Evolutionary conservation across 2,888 invertebrate genomes (phyloP), one percentile per base, ranked within the genome.

Genomic region (Xanthostigma xanthostigma): DNA sequence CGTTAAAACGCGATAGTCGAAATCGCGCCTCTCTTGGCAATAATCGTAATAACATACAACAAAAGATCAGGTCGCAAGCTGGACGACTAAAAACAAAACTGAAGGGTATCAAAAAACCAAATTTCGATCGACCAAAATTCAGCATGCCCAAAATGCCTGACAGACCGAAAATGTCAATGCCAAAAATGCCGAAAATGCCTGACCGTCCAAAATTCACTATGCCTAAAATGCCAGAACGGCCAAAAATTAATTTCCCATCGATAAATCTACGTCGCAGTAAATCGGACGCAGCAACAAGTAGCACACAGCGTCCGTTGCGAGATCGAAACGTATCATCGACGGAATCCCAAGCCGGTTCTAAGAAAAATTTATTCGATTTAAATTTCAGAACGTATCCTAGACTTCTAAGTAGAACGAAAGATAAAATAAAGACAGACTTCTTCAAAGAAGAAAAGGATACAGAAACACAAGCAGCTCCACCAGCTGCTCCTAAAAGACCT

Each of bases 351-450:
- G 67, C 65, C 27, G 72, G 71, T 43, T 71, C 73, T 41, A 70
- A 71, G 43, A 75, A 74, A 56, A 76, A 74, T 56, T 70, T 75
- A 54, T 83, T 86, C 59, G 77, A 79, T 45, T 78, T 79, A 60
- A 84, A 84, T 64, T 79, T 84, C 53, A 78, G 79, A 56, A 88
- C 89, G 0, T 87, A 84, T 61, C 89, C 89, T 0, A 75, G 87
- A 56, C 73, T 88, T 54, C 79, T 81, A 57, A 65, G 63, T 50
- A 67, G 66, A 56, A 53, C 50, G 14, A 60, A 58, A 39, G 53
- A 62, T 49, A 71, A 71, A 57, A 72, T 73, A 58, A 70, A 70
- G 55, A 51, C 64, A 3, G 65, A 68, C 27, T 27, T 27, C 27
- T 27, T 27, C 6, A 27, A 27, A 27, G 27, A 27, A 27, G 27